A percentile compares a stretch with the other conserved stretches of the same genome.
phyloP scores from a whole-genome alignment of 2,113 vertebrate species.

The Sinocyclocheilus anophthalmus region DNA sequence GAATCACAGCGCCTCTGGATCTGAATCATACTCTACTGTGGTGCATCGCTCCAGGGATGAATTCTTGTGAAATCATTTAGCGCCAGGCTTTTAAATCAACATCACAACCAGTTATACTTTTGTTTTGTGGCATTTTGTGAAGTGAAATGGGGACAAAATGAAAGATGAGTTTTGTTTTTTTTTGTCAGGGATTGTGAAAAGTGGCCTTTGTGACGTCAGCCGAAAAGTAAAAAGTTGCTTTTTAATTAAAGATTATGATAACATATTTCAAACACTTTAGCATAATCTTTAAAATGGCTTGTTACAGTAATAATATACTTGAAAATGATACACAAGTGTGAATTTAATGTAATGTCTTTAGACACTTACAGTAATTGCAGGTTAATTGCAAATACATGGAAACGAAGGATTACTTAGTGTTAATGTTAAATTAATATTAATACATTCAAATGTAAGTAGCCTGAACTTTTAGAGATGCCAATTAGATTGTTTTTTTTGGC shows the following conservation, averaged over 20 bases:
- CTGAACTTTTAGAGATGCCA: too few relatives aligned
- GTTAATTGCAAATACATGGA: background rate
- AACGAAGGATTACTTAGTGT: too few relatives aligned
- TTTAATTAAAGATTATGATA: background rate
- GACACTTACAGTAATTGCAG: background rate
- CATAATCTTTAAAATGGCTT: background rate
- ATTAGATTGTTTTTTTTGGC: too few relatives aligned
- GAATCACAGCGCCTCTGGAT: conserved; percentile 40
- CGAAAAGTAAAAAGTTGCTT: background rate
- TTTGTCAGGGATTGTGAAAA: background rate
- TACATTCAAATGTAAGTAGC: too few relatives aligned
- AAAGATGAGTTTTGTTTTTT: background rate
- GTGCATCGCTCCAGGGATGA: conserved; percentile 12
- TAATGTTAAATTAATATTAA: too few relatives aligned
- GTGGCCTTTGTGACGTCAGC: background rate
- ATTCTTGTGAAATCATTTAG: conserved; percentile 7
- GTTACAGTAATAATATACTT: background rate
- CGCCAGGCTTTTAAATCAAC: conserved; percentile 8
- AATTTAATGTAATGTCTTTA: background rate
- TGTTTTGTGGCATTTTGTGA: background rate
- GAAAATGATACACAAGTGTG: background rate
- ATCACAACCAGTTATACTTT: background rate
- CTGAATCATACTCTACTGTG: conserved; percentile 4
- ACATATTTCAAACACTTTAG: background rate
- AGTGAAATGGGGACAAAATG: too few relatives aligned